Base-by-base conservation (phyloP, 1,140 invertebrate genomes). In the Bombus vancouverensis region DNA sequence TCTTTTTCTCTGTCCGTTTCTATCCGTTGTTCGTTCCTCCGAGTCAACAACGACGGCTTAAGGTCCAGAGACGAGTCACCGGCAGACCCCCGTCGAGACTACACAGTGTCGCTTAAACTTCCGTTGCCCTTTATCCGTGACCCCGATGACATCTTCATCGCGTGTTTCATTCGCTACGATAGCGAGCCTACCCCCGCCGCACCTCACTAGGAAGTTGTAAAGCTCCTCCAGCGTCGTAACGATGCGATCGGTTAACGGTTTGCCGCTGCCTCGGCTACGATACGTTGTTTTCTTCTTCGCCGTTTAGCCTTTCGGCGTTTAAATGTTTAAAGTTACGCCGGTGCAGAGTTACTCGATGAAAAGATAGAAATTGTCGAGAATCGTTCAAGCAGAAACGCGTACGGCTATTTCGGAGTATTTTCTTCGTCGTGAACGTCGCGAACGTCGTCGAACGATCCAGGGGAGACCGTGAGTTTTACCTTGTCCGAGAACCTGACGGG, bases 11-110 rank as follows among this genome's bases (percentile, higher is more conserved):
- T 39, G n/a, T 66, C 65, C 66, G 34, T 68, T 34, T 37, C 34
- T 32, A 68, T 34, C 15, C 6, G 18, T 37, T 37, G 34, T 34
- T 37, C 22, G 18, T 32, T 25, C 22, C 1, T 28, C 0, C 10
- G 25, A 71, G 25, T 70, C 78, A 83, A 57, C 78, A 85, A 57
- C 47, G 47, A 75, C 82, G 47, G 68, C 65, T 62, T 74, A 68
- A 80, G 85, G 73, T 83, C 85, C 85, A 71, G 42, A 75, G 85
- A 78, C 83, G 47, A 53, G 47, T 85, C 81, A 75, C 44, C 83
- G 90, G 78, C 70, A 89, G 87, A 92, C 91, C 91, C 92, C 91
- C 88, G 77, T 87, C 62, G 88, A 68, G 88, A 79, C 83, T 83
- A 81, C 85, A 83, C 74, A 42, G 86, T 79, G 89, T 90, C 81